Evolutionary conservation across 2,797 vertebrate genomes (phyloP).

Genomic region (Urocyon cinereoargenteus): DNA sequence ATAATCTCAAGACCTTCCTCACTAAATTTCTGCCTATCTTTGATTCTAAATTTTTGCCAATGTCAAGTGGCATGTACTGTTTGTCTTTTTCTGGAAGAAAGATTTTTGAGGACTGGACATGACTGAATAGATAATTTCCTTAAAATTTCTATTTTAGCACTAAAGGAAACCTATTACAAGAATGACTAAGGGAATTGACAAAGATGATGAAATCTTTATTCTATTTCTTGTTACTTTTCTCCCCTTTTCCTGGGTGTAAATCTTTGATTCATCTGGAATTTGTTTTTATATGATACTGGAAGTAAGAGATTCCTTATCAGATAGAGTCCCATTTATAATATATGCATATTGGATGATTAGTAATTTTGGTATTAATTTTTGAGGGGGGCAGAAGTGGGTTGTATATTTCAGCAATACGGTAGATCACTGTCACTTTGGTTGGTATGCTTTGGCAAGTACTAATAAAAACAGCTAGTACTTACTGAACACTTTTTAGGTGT

Average conservation of each 20-base stretch:
- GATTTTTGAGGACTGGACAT: slow-evolving; percentile 38
- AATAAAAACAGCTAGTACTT: background rate
- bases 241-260: background rate
- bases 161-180: background rate
- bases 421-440: background rate
- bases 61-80: background rate
- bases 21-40: background rate
- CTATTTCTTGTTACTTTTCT: slow-evolving; percentile 5
- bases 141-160: slow-evolving; percentile 21
- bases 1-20: background rate
- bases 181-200: slow-evolving; percentile 19
- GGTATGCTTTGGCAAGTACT: background rate
- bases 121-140: background rate
- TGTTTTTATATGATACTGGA: slow-evolving; percentile 28
- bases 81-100: slow-evolving; percentile 8
- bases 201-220: slow-evolving; percentile 36
- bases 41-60: slow-evolving; percentile 1
- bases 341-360: background rate
- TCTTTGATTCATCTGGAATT: slow-evolving; percentile 55
- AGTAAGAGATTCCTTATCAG: background rate
- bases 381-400: background rate
- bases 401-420: background rate
- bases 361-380: background rate
- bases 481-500: background rate
- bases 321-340: background rate